Percentiles rank a stretch among this genome's conserved stretches.
Conservation (phyloP, 2,113 vertebrate genomes). For the Falcunculus frontatus region DNA sequence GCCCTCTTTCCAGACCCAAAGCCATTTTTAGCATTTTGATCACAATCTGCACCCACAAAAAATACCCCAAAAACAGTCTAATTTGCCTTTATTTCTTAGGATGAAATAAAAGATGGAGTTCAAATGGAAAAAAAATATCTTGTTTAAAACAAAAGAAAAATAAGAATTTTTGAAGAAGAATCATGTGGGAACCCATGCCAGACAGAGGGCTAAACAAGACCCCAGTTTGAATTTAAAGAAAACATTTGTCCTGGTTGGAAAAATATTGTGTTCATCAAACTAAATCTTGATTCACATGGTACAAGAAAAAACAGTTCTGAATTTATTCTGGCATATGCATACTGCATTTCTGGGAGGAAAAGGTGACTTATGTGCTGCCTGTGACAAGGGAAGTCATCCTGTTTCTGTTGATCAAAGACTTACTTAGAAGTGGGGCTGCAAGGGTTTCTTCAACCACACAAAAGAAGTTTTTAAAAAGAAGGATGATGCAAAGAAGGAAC, state of each 20-base stretch:
- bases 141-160: neutral
- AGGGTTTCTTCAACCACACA: neutral
- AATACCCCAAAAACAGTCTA: neutral
- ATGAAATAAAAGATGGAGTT: neutral
- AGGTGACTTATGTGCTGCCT: neutral
- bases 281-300: neutral
- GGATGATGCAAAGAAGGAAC: neutral
- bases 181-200: rapidly evolving
- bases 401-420: conserved; percentile 28
- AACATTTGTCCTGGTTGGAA: neutral
- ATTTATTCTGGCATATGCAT: neutral
- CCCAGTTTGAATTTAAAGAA: neutral
- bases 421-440: neutral
- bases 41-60: neutral
- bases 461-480: neutral
- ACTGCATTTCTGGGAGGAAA: neutral
- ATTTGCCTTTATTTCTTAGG: neutral
- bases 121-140: neutral
- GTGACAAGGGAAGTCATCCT: neutral
- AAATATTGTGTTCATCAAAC: neutral
- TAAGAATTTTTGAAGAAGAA: neutral
- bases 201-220: neutral
- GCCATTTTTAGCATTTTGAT: neutral
- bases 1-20: neutral
- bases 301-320: neutral